Percentiles rank a stretch among this genome's conserved stretches.
phyloP scores from a whole-genome alignment of 2,888 invertebrate genomes.

The Argyresthia albistria region DNA sequence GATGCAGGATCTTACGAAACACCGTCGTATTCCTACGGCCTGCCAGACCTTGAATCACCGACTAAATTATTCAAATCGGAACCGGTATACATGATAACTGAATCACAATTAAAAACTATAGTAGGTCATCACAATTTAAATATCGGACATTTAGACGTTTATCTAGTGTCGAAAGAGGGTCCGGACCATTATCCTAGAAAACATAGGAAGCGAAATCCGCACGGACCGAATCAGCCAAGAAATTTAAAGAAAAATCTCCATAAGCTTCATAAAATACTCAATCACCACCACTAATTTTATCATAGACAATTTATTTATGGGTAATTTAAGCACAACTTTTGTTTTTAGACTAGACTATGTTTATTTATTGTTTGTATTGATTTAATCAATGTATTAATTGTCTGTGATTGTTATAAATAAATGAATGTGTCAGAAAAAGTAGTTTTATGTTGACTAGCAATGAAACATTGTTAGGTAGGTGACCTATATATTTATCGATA shows the following conservation, averaged over 20 bases:
- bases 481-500: too few species aligned
- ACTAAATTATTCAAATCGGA: conserved; percentile 23
- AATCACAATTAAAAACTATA: conserved; percentile 44
- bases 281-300: too few species aligned
- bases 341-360: too few species aligned
- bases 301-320: too few species aligned
- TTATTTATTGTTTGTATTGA: too few species aligned
- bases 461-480: too few species aligned
- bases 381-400: too few species aligned
- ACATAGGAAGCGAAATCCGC: conserved; percentile 24
- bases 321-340: too few species aligned
- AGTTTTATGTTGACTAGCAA: too few species aligned
- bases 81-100: conserved; percentile 52
- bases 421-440: too few species aligned
- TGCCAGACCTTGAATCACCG: neutral
- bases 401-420: too few species aligned
- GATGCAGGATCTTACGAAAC: conserved; percentile 11
- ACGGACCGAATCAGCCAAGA: conserved; percentile 19
- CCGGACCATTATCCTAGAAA: conserved; percentile 19
- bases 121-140: conserved; percentile 48
- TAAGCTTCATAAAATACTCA: conserved; percentile 28
- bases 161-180: conserved; percentile 27
- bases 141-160: conserved; percentile 50
- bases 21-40: conserved; percentile 6
- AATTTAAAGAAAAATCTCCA: conserved; percentile 33